Evolutionary conservation across 2,888 invertebrate species (phyloP).

Genomic region (Anoncus sp.): DNA sequence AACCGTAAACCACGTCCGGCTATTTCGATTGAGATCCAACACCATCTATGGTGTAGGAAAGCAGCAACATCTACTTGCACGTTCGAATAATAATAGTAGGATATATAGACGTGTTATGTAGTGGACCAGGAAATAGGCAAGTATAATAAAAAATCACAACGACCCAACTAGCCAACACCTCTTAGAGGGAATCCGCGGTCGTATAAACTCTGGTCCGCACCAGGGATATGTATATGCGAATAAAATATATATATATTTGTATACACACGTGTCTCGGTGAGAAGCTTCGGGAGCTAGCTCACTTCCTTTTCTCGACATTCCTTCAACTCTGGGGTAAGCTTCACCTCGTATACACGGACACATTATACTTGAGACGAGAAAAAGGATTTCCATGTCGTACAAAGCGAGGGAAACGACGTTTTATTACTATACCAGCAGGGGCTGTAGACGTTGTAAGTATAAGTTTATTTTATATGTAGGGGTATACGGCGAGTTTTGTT

Average conservation of each 20-base stretch:
- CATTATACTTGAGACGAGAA: conserved; percentile 39
- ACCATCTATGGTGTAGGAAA: neutral
- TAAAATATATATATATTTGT: too few species aligned
- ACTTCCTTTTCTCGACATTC: conserved; percentile 35
- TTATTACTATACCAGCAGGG: conserved; percentile 11
- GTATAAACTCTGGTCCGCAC: conserved; percentile 31
- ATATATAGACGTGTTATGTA: neutral
- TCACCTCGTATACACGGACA: conserved; percentile 28
- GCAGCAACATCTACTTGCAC: conserved; percentile 14
- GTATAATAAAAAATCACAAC: conserved; percentile 49
- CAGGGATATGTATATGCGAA: conserved; percentile 4
- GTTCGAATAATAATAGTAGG: conserved; percentile 15
- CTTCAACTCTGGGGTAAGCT: conserved; percentile 19
- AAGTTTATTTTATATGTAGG: conserved; percentile 16
- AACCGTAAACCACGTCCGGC: conserved; percentile 35
- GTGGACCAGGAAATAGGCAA: conserved; percentile 16
- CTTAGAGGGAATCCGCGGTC: conserved; percentile 36
- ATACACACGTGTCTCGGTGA: neutral
- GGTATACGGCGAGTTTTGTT: neutral
- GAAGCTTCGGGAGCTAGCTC: conserved; percentile 33
- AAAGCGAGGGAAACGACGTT: conserved; percentile 40
- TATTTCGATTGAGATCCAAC: conserved; percentile 9
- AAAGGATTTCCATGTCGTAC: conserved; percentile 50
- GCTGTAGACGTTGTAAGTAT: conserved; percentile 10
- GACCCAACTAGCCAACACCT: conserved; percentile 45